Evolutionary conservation across 2,797 vertebrate species (phyloP), one percentile per base, ranked within the genome.

Genomic region (Danio tinwini): DNA sequence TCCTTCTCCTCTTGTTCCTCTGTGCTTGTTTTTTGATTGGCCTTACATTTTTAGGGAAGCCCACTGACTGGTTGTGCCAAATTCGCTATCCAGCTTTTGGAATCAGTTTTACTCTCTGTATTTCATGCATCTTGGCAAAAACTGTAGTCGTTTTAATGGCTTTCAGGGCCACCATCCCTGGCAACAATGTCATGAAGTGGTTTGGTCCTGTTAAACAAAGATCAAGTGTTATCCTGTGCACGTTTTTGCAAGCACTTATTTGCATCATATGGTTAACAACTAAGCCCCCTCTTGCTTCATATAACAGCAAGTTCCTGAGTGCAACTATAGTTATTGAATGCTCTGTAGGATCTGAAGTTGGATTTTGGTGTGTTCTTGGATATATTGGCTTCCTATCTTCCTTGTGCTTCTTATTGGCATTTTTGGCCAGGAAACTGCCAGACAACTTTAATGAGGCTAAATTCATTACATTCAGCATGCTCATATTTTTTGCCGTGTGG

Each of bases 401-500:
- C 67, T 73, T 90, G 77, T 93, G 91, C 79, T 91, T 94, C 45
- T 45, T 91, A 0, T 82, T 91, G 68, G 92, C 93, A 0, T 94
- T 94, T 85, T 82, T 93, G 62, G 92, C 90, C 45, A 83, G 92
- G 5, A 92, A 93, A 74, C 78, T 94, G 10, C 93, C 93, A 1
- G 92, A 92, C 63, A 90, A 90, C 82, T 94, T 92, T 49, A 94
- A 94, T 4, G 93, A 93, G 75, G 92, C 92, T 1, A 94, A 92
- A 78, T 91, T 90, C 19, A 93, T 94, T 70, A 93, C 92, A 39
- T 93, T 94, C 69, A 94, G 92, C 81, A 93, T 93, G 88, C 81
- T 94, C 3, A 94, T 93, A 62, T 94, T 94, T 78, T 94, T 92
- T 85, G 92, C 91, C 2, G 93, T 94, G 6, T 93, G 92, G 93